phyloP scores from a whole-genome alignment of 2,113 vertebrate species.

The Centropus unirufus region DNA sequence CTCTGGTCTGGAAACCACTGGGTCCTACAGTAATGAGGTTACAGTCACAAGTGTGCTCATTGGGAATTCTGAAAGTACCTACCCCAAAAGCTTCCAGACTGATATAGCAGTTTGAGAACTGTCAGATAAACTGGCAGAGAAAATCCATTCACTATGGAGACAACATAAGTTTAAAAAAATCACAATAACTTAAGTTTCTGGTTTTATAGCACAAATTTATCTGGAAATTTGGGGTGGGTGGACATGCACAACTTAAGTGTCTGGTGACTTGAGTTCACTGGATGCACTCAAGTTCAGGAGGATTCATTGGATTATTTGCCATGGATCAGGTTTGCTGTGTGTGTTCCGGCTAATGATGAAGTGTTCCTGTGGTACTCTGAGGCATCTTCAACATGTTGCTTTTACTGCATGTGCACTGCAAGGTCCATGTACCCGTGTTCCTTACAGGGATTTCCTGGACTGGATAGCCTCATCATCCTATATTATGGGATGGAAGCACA shows the following conservation, averaged over 20 bases:
- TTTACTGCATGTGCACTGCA: fast-evolving
- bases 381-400: fast-evolving
- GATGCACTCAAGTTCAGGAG: background rate
- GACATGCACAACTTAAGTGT: background rate
- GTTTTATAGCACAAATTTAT: background rate
- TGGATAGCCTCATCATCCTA: background rate
- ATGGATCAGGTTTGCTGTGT: background rate
- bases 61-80: background rate
- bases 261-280: background rate
- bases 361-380: background rate
- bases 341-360: background rate
- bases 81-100: background rate
- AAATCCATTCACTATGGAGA: background rate
- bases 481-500: background rate
- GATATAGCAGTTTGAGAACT: background rate
- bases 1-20: background rate
- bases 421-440: background rate
- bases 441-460: background rate
- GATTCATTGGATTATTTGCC: background rate
- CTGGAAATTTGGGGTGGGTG: background rate
- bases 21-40: background rate
- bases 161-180: background rate
- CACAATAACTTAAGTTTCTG: background rate
- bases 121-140: background rate
- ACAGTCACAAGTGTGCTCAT: background rate